Evolutionary conservation across 2,797 vertebrate genomes (phyloP), one percentile per base, ranked within the genome.

Genomic region (Nothura maculosa): DNA sequence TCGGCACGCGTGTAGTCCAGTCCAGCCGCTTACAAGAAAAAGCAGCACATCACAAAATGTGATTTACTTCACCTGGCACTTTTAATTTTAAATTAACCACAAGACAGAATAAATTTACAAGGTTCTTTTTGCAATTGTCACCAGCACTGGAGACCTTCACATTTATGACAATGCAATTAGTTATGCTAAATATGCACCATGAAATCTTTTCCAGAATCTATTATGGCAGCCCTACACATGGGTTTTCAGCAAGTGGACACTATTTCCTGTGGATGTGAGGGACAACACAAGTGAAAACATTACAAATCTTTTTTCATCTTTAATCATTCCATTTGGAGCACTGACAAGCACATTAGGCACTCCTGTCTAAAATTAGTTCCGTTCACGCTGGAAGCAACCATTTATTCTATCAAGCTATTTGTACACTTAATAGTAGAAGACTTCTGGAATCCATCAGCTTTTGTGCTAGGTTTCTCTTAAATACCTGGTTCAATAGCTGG

Each of bases 341-440:
- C 82, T 69, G 93, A 66, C 63, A 93, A 87, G 89, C 87, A 93
- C 66, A 95, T 81, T 70, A 97, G 97, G 77, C 88, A 76, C 84
- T 89, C 66, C 91, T 38, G 32, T 81, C 96, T 98, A 97, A 97
- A 97, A 97, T 97, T 96, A 97, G 95, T 66, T 82, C 90, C 69
- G 87, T 55, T 97, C 96, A 89, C 4, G 30, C 83, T 94, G 90
- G 94, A 96, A 97, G 96, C 42, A 96, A 64, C 69, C 94, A 96
- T 96, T 97, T 95, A 94, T 90, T 90, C 93, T 58, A 83, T 67
- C 38, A 82, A 86, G 90, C 86, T 92, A 75, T 94, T 96, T 92
- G 82, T 81, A 87, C 0, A 2, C 63, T 68, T 90, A 58, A 62
- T 73, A 79, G 90, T 91, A 93, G 93, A 93, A 92, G 91, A 79